Evolutionary conservation across 2,113 vertebrate species (phyloP).

Genomic region (Panthera leo): DNA sequence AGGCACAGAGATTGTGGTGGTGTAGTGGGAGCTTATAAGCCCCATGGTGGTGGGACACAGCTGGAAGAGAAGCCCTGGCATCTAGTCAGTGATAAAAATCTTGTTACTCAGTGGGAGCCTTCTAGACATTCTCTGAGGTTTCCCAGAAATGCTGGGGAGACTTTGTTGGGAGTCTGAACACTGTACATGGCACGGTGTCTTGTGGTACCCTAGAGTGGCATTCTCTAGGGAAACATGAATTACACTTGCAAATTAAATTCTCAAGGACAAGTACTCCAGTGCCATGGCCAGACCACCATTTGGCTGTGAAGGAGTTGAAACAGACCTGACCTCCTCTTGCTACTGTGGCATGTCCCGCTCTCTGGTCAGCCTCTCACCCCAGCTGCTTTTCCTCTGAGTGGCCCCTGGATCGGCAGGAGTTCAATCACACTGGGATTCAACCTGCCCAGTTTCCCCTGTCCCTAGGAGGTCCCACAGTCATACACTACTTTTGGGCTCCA

Average conservation of each 20-base stretch:
- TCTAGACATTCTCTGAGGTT: background rate
- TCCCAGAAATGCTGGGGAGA: background rate
- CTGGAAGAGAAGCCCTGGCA: background rate
- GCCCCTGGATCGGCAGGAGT: too few species aligned
- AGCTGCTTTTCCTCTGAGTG: background rate
- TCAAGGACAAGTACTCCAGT: background rate
- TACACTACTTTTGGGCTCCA: background rate
- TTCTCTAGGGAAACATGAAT: background rate
- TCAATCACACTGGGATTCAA: too few species aligned
- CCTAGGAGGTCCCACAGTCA: background rate
- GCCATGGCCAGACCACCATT: background rate
- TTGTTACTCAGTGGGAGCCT: background rate
- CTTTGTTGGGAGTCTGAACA: background rate
- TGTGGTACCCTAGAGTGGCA: background rate
- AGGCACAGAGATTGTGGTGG: background rate
- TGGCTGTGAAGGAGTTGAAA: background rate
- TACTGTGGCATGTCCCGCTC: background rate
- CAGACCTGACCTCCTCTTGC: background rate
- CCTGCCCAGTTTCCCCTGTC: background rate
- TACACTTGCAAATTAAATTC: background rate
- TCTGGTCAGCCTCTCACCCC: background rate
- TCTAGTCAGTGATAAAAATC: background rate
- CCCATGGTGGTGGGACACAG: background rate
- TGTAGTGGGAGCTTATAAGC: background rate
- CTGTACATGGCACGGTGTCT: too few species aligned